Conservation (phyloP, 2,113 vertebrate genomes). For the Chaenocephalus aceratus region DNA sequence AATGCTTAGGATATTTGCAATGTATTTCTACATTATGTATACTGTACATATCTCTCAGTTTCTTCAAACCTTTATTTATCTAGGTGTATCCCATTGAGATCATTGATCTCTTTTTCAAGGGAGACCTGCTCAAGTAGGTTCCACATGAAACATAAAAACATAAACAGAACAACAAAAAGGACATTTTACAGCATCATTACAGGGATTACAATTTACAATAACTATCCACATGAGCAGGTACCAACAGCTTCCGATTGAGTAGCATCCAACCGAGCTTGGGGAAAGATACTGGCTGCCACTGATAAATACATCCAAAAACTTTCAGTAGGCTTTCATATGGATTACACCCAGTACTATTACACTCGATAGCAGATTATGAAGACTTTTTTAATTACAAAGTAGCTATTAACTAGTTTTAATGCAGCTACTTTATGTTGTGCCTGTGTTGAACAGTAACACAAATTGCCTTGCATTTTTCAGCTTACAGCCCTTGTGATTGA, state of each 20-base stretch:
- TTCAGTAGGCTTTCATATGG: not conserved
- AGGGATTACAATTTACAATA: too few relatives aligned
- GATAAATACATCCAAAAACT: not conserved
- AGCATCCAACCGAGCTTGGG: not conserved
- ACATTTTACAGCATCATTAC: too few relatives aligned
- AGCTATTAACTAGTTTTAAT: not conserved
- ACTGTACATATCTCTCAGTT: not conserved
- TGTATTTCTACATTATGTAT: not conserved
- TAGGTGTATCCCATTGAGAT: too few relatives aligned
- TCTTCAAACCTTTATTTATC: too few relatives aligned
- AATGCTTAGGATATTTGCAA: not conserved
- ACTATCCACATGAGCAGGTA: too few relatives aligned
- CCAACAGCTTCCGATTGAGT: too few relatives aligned
- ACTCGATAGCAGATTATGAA: not conserved
- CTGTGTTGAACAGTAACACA: not conserved
- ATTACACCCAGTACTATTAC: not conserved
- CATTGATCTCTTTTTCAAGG: too few relatives aligned
- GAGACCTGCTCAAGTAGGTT: too few relatives aligned
- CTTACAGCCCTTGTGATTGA: slow-evolving; percentile 25
- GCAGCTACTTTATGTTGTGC: not conserved
- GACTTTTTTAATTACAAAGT: not conserved
- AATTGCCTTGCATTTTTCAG: slow-evolving; percentile 3
- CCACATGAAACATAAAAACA: too few relatives aligned
- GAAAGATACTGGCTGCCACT: not conserved
- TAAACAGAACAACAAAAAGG: too few relatives aligned